Percentiles rank a stretch among this genome's conserved stretches.
These are phyloP conservation scores for Noctua janthe DNA, from an alignment of 2,888 invertebrate species.

Conservation along the genomic window DNA sequence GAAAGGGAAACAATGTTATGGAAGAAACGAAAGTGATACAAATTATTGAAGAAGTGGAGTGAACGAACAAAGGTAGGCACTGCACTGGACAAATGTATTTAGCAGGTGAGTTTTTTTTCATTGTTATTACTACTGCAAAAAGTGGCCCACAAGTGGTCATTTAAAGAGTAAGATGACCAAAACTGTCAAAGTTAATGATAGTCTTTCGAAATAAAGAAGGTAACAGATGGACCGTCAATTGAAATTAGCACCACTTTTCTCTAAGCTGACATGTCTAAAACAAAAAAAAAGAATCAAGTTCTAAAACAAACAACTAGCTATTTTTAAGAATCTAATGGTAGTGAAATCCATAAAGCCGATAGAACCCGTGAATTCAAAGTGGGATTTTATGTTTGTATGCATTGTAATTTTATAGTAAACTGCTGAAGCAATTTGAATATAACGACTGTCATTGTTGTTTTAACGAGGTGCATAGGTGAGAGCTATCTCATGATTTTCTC, in stretches of 20 bases:
- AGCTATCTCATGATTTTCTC: slow-evolving; percentile 29
- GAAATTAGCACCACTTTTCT: not conserved
- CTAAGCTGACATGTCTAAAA: not conserved
- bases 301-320: not conserved
- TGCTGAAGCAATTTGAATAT: slow-evolving; percentile 34
- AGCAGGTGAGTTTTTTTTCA: slow-evolving; percentile 67
- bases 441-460: slow-evolving; percentile 46
- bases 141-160: not conserved
- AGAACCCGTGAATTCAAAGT: slow-evolving; percentile 11
- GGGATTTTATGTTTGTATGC: slow-evolving; percentile 24
- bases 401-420: slow-evolving; percentile 32
- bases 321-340: not conserved
- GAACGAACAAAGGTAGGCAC: slow-evolving; percentile 59
- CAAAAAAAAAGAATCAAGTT: not conserved
- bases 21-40: slow-evolving; percentile 72
- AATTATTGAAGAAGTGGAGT: slow-evolving; percentile 65
- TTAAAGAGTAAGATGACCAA: not conserved
- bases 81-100: slow-evolving; percentile 67
- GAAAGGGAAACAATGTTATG: slow-evolving; percentile 57
- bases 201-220: not conserved
- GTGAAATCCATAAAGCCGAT: not conserved
- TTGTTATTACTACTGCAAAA: not conserved
- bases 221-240: not conserved
- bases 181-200: not conserved
- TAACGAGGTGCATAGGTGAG: slow-evolving; percentile 30